Evolutionary conservation across 1,140 invertebrate species (phyloP), one percentile per base, ranked within the genome.

Genomic region (Drosophila sturtevanti): DNA sequence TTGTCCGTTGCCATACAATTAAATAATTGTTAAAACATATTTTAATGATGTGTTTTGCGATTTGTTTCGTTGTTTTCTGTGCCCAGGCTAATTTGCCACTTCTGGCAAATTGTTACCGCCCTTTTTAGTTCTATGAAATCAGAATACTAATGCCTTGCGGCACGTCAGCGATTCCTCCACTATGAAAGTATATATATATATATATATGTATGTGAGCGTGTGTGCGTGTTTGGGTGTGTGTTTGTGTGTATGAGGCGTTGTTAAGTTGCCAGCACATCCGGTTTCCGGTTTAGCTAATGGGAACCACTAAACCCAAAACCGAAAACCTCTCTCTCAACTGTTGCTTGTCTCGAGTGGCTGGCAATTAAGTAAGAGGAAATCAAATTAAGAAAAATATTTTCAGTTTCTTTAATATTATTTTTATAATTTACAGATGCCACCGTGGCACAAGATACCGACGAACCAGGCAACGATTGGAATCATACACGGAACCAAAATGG

Each of bases 351-450:
- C 5, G 54, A 35, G 48, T 56, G 31, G 48, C 18, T 38, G 41
- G 62, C 58, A 60, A 63, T 56, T 35, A 35, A 34, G 41, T 48
- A 27, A 10, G 6, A 14, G 27, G 24, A 24, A 61, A 61, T 61
- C 22, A 44, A 5, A 12, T 48, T 12, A 14, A 7, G 12, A 31
- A 5, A 18, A 5, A 18, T 44, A 24, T 11, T 48, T 48, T 21
- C 18, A 18, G 9, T 21, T 11, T 48, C 9, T 16, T 7, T 55
- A 9, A 11, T 59, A 24, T 56, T 48, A 2, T 16, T 58, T 63
- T 59, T 71, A n/a, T n/a, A n/a, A n/a, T 73, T 34, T 12, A 3
- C 89, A 96, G 95, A 96, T 93, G 95, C 96, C 94, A 95, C 95
- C 92, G 90, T 93, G 92, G 93, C 93, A 93, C 94, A 95, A 91